Evolutionary conservation across 2,113 vertebrate species (phyloP).

Genomic region (Paramormyrops kingsleyae): DNA sequence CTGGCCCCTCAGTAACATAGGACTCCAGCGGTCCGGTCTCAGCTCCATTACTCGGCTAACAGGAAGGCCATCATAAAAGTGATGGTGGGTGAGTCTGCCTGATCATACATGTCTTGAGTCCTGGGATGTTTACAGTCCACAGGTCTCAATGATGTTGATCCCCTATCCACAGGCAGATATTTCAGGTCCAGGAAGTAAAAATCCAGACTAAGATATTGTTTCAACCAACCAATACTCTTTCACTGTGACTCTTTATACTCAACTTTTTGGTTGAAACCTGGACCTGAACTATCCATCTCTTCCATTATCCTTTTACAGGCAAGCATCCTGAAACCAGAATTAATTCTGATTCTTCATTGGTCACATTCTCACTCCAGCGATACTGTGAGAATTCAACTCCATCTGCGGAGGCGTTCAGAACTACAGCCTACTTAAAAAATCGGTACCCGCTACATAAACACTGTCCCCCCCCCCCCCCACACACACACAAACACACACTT

Average conservation of each 20-base stretch:
- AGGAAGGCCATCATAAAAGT: neutral
- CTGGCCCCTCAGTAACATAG: neutral
- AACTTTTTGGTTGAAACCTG: neutral
- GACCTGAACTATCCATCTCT: neutral
- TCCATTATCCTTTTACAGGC: neutral
- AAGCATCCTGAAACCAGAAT: neutral
- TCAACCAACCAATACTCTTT: neutral
- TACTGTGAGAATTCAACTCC: neutral
- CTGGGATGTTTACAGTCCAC: neutral
- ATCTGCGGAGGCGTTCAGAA: neutral
- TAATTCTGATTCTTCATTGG: neutral
- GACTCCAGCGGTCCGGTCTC: neutral
- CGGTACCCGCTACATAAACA: neutral
- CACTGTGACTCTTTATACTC: neutral
- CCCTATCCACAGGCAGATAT: neutral
- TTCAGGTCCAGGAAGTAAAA: neutral
- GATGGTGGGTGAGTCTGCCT: neutral
- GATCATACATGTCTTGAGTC: neutral
- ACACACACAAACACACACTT: neutral
- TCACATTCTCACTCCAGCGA: conserved; percentile 1
- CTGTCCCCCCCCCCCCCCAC: neutral
- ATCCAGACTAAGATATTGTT: neutral
- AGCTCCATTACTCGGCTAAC: neutral
- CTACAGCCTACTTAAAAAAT: neutral
- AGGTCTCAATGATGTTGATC: neutral